phyloP scores from a whole-genome alignment of 2,888 invertebrate genomes.

The Torymus texanus region DNA sequence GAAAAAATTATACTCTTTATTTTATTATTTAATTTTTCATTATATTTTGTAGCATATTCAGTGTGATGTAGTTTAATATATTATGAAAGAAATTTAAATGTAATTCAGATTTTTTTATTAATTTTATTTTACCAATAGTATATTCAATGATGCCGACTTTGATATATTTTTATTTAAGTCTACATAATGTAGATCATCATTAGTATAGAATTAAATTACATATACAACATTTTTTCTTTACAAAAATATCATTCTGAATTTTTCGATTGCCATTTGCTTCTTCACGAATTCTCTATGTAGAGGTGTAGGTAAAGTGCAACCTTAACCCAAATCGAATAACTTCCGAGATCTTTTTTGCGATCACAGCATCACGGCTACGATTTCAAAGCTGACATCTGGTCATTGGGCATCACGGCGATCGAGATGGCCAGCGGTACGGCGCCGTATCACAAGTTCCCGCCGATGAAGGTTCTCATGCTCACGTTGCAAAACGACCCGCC shows the following conservation, averaged over 20 bases:
- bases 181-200: no score
- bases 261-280: slow-evolving; percentile 9
- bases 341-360: slow-evolving; percentile 21
- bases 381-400: slow-evolving; percentile 97
- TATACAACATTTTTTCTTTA: no score
- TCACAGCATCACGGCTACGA: slow-evolving; percentile 95
- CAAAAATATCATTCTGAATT: neutral
- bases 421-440: slow-evolving; percentile 99
- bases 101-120: no score
- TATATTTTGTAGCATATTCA: no score
- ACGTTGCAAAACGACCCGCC: slow-evolving; percentile 99
- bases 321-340: slow-evolving; percentile 35
- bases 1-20: neutral
- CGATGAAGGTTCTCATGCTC: slow-evolving; percentile 99
- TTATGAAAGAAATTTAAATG: no score
- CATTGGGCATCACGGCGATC: slow-evolving; percentile 97
- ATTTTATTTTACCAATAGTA: no score
- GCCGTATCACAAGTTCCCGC: slow-evolving; percentile 98
- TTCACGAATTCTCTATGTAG: slow-evolving; percentile 20
- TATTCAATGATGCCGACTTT: no score
- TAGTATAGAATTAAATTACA: no score
- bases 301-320: no score
- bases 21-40: no score
- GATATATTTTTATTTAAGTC: no score
- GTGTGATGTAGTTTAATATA: no score